These are phyloP conservation scores for Oxyruncus cristatus DNA, from an alignment of 2,113 vertebrate species.

Conservation along the genomic window DNA sequence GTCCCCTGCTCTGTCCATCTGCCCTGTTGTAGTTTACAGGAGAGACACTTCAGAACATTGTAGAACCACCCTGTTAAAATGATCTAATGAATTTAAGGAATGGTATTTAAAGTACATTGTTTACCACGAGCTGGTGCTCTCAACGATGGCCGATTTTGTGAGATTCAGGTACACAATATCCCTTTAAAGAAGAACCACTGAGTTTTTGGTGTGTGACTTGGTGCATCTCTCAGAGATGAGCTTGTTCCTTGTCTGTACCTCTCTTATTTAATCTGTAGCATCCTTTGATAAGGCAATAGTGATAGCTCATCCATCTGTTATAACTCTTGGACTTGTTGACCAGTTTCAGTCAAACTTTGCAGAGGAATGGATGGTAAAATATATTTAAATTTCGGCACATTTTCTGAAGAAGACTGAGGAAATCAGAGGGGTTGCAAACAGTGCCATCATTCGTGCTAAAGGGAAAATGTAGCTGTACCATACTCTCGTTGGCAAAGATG, in stretches of 20 bases:
- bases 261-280: neutral
- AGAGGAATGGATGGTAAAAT: neutral
- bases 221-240: neutral
- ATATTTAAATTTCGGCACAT: neutral
- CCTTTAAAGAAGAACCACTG: neutral
- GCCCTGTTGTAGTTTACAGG: neutral
- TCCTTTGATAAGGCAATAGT: neutral
- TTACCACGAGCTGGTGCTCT: neutral
- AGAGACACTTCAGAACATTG: neutral
- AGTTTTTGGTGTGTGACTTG: neutral
- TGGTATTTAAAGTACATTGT: neutral
- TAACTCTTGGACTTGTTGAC: neutral
- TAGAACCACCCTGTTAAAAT: neutral
- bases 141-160: neutral
- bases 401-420: neutral
- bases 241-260: neutral
- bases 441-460: neutral
- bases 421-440: neutral
- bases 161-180: neutral
- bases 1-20: neutral
- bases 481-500: accelerated
- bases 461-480: neutral
- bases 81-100: neutral
- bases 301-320: neutral
- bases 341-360: neutral